phyloP scores from a whole-genome alignment of 2,888 invertebrate species.

The Microctonus hyperodae region DNA sequence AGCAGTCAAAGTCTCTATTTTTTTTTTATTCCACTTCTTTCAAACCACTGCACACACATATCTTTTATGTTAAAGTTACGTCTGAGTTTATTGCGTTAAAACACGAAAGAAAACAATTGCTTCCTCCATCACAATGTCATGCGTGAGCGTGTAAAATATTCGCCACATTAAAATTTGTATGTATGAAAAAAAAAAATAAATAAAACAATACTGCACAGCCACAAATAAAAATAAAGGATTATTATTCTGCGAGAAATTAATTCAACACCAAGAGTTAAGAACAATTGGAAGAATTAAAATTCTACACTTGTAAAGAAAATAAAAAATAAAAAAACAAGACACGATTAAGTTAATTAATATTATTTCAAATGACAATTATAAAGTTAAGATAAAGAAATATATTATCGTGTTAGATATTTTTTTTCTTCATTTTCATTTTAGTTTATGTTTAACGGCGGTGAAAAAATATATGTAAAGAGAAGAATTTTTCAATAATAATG shows the following conservation, averaged over 20 bases:
- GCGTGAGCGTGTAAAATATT: slow-evolving; percentile 15
- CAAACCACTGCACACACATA: slow-evolving; percentile 20
- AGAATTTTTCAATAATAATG: neutral
- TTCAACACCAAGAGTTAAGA: neutral
- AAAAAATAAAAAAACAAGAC: neutral
- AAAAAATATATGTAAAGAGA: neutral
- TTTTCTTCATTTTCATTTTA: neutral
- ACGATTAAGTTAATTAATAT: neutral
- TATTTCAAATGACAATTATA: neutral
- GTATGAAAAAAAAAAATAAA: slow-evolving; percentile 10
- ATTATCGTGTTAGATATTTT: neutral
- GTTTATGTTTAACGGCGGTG: neutral
- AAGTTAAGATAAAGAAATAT: neutral
- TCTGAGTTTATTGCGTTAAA: slow-evolving; percentile 15
- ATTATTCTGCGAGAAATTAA: neutral
- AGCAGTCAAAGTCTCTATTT: neutral
- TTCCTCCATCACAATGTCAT: slow-evolving; percentile 19
- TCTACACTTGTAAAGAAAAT: too few species aligned
- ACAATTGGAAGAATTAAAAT: neutral
- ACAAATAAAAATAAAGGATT: slow-evolving; percentile 13
- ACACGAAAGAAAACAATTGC: slow-evolving; percentile 35
- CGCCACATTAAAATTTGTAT: slow-evolving; percentile 3
- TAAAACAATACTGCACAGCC: slow-evolving; percentile 18
- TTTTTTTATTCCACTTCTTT: slow-evolving; percentile 13
- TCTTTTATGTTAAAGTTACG: slow-evolving; percentile 28